Evolutionary conservation across 1,140 invertebrate species (phyloP), one percentile per base, ranked within the genome.

Genomic region (Phocides pigmalion): DNA sequence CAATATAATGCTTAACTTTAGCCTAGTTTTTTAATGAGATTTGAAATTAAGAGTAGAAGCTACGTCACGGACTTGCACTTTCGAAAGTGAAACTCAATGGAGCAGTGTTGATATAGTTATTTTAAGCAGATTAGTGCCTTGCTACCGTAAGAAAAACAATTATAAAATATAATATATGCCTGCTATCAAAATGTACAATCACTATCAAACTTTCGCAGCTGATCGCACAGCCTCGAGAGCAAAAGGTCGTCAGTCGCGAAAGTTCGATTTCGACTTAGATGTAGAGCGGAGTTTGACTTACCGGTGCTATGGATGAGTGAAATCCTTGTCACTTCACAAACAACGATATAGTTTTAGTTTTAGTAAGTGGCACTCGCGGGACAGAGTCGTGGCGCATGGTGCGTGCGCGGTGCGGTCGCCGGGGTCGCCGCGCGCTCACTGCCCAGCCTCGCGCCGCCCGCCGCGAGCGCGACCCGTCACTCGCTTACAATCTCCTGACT

Each of bases 301-400:
- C 76, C 63, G 56, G 44, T 15, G 15, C 3, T 35, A 44, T 35
- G 17, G 35, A 25, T 25, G 42, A 64, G 62, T 62, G 47, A 74
- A 88, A 84, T 87, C 84, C 82, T 73, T 70, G 70, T 87, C 87
- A 89, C 87, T 89, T 85, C 84, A 89, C 86, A 74, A 68, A 65
- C 81, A 74, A 32, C 72, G 66, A n/a, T n/a, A n/a, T n/a, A n/a
- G n/a, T n/a, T n/a, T n/a, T n/a, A n/a, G n/a, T n/a, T n/a, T n/a
- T n/a, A n/a, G n/a, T n/a, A n/a, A n/a, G n/a, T n/a, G n/a, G n/a
- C n/a, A n/a, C n/a, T n/a, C n/a, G n/a, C n/a, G 85, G 41, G 37
- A 39, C 59, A 20, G 16, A 61, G 64, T 66, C 56, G 64, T 46
- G 66, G 75, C 70, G 81, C 84, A 88, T 87, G 75, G 72, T 81